Conservation (phyloP, 2,888 invertebrate species). For the Aporophyla nigra region DNA sequence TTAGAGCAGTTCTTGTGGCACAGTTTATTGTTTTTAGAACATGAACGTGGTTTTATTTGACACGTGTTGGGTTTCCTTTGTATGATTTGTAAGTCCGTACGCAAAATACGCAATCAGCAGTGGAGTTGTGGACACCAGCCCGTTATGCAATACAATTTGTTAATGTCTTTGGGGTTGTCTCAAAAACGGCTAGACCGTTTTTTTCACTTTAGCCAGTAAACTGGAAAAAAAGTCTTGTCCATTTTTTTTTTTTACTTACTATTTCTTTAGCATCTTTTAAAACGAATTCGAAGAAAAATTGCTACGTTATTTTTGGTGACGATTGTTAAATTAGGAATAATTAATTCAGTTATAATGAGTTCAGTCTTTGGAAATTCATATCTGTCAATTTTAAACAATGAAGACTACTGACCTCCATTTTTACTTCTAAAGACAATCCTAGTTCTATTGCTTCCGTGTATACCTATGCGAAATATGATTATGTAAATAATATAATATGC, state of each 20-base stretch:
- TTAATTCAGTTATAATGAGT: no score
- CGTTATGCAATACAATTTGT: background rate
- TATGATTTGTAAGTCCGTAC: background rate
- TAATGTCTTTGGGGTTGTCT: background rate
- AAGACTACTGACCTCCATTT: background rate
- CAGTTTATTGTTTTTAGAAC: slow-evolving; percentile 9
- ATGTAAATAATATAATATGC: background rate
- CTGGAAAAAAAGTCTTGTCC: no score
- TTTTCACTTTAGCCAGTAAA: no score
- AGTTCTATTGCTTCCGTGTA: background rate
- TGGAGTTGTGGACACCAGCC: background rate
- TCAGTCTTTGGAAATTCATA: background rate
- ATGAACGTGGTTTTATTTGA: background rate
- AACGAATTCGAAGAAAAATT: no score
- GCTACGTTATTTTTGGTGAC: background rate
- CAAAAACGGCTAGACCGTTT: background rate
- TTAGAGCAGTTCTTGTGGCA: slow-evolving; percentile 17
- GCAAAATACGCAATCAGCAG: background rate
- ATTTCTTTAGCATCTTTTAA: background rate
- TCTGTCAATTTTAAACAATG: background rate
- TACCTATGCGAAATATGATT: background rate
- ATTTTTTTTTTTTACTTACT: no score
- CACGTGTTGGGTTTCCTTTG: slow-evolving; percentile 1
- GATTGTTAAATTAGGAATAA: no score
- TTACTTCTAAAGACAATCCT: background rate